Conservation (phyloP, 1,140 invertebrate genomes). For the Calephelis virginiensis region DNA sequence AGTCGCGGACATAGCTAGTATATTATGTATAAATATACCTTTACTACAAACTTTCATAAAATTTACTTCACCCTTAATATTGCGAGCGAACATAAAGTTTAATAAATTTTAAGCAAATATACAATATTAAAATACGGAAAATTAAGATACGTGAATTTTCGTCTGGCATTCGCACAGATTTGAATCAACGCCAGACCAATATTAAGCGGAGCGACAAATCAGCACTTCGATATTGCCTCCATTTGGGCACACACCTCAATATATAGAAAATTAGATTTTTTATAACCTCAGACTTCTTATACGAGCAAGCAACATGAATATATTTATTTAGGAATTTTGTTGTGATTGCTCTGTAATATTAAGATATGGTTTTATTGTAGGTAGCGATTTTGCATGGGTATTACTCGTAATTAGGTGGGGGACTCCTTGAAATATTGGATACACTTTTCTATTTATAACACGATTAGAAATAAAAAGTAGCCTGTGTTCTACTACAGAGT, state of each 20-base stretch:
- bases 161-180: constrained; percentile 60
- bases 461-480: too few relatives aligned
- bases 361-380: neutral
- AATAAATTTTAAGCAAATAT: constrained; percentile 3
- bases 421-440: too few relatives aligned
- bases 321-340: constrained; percentile 10
- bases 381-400: too few relatives aligned
- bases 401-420: too few relatives aligned
- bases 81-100: neutral
- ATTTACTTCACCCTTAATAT: too few relatives aligned
- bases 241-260: constrained; percentile 69
- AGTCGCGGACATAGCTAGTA: too few relatives aligned
- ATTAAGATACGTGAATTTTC: constrained; percentile 42
- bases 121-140: constrained; percentile 1
- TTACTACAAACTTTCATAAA: too few relatives aligned
- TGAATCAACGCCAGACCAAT: constrained; percentile 73
- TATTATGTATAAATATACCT: too few relatives aligned
- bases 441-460: too few relatives aligned
- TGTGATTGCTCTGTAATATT: neutral
- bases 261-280: constrained; percentile 72
- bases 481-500: too few relatives aligned
- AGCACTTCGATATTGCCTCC: constrained; percentile 76
- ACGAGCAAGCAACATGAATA: constrained; percentile 10
- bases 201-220: constrained; percentile 74
- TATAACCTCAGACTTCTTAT: constrained; percentile 47